Conservation (phyloP, 2,888 invertebrate species). For the Schizotus pectinicornis region DNA sequence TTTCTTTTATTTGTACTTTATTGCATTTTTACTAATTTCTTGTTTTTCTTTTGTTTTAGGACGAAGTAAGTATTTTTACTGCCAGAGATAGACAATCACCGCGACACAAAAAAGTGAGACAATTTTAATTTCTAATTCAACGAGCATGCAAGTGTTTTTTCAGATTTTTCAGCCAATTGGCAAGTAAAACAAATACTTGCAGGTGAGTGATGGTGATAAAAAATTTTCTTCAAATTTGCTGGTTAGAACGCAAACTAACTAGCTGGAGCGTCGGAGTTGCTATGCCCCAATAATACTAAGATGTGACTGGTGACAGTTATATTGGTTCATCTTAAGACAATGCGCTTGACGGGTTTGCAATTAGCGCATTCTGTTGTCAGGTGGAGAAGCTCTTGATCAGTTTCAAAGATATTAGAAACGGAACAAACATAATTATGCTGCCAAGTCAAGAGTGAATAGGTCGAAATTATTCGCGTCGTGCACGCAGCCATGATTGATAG, state of each 20-base stretch:
- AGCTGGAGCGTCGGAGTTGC: conserved; percentile 16
- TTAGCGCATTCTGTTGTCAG: conserved; percentile 44
- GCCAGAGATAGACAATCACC: conserved; percentile 29
- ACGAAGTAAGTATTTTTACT: conserved; percentile 57
- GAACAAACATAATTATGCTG: conserved; percentile 26
- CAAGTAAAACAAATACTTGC: neutral
- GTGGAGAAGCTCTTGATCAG: conserved; percentile 43
- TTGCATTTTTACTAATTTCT: conserved; percentile 49
- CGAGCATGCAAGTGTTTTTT: neutral
- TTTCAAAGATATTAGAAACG: conserved; percentile 30
- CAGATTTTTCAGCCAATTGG: neutral
- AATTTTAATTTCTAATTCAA: conserved; percentile 1
- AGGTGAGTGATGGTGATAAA: neutral
- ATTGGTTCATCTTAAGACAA: conserved; percentile 47
- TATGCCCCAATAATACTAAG: conserved; percentile 43
- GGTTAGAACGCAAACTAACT: conserved; percentile 7
- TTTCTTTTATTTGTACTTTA: conserved; percentile 32
- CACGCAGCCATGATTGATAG: conserved; percentile 13
- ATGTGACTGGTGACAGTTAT: conserved; percentile 51
- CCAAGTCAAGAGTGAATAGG: conserved; percentile 9
- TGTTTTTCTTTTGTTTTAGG: conserved; percentile 59
- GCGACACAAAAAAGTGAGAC: conserved; percentile 13
- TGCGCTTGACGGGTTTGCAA: conserved; percentile 48
- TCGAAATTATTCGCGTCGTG: conserved; percentile 13
- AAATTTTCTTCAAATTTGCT: neutral